phyloP scores from a whole-genome alignment of 2,888 invertebrate species.

The Lucinisca nassula region DNA sequence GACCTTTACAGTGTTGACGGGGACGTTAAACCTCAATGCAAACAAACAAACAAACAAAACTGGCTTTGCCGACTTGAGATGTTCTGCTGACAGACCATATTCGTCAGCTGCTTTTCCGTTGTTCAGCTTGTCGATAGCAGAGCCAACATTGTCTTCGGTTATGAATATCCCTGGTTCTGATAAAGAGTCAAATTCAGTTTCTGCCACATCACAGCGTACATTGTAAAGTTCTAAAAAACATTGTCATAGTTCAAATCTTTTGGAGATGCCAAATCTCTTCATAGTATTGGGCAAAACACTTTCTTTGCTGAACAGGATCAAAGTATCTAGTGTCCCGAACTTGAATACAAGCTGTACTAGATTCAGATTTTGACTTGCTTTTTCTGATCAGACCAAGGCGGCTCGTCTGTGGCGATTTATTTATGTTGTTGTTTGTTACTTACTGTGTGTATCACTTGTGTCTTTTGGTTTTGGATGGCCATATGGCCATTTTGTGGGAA shows the following conservation, averaged over 20 bases:
- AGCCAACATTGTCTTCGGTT: neutral
- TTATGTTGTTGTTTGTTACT: no score
- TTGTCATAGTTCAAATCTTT: neutral
- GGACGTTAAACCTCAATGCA: no score
- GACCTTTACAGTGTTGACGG: no score
- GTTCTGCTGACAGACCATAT: neutral
- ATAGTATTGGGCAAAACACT: no score
- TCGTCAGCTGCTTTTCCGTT: neutral
- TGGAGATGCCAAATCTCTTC: neutral
- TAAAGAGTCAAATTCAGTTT: neutral
- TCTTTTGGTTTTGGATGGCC: no score
- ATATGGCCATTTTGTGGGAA: no score
- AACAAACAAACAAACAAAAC: no score
- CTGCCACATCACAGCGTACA: neutral
- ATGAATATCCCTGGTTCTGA: neutral
- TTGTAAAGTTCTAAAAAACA: neutral
- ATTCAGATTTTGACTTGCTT: neutral
- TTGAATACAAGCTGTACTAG: neutral
- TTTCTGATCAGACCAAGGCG: neutral
- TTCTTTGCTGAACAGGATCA: neutral
- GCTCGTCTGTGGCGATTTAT: no score
- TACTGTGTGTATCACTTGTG: no score
- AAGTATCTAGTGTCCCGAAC: neutral
- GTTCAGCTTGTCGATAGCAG: conserved; percentile 5
- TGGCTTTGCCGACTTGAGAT: neutral